Base-by-base conservation (phyloP, 2,888 invertebrate genomes). In the Eristalinus sepulchralis region DNA sequence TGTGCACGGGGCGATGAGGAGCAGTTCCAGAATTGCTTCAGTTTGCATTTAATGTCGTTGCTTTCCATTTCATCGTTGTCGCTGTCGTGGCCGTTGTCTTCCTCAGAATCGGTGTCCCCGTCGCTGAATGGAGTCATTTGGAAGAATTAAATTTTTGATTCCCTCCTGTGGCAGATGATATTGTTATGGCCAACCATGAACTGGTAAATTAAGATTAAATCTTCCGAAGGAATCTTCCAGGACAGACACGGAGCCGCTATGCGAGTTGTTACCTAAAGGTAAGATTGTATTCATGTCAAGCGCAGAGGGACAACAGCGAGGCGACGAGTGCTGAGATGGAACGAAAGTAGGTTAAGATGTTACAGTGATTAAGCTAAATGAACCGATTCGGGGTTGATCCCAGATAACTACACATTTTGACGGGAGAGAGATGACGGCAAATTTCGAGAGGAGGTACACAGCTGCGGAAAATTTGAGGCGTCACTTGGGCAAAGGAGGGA, bases 141-240 rank as follows among this genome's bases (percentile, higher is more conserved):
- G 60, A 55, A 62, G 72, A 81, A 81, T 81, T 75, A 75, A 81
- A 81, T 81, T 75, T 68, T 68, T 63, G 68, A 73, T 75, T 60
- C 59, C 57, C 60, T 68, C 63, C 75, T 68, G 62, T 57, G 27
- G 33, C 22, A 63, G 36, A 39, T 75, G 63, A 64, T 73, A 62
- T 59, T 47, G 36, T 81, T 75, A 68, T 59, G 75, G 66, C n/a
- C 39, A 73, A 47, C 68, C 33, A 17, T 75, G 67, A 73, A 67
- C 63, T 55, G 57, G 63, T 47, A 75, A 81, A 75, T 75, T 81
- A 63, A 81, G 75, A 81, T 80, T 66, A 62, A 63, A 55, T 64
- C 63, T 36, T 77, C 34, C 53, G 62, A 2, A 20, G 17, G 33
- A 53, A 24, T 53, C 33, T 33, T 67, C 8, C 55, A 67, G 11